phyloP scores from a whole-genome alignment of 1,140 invertebrate genomes.

The Drosophila pachea region DNA sequence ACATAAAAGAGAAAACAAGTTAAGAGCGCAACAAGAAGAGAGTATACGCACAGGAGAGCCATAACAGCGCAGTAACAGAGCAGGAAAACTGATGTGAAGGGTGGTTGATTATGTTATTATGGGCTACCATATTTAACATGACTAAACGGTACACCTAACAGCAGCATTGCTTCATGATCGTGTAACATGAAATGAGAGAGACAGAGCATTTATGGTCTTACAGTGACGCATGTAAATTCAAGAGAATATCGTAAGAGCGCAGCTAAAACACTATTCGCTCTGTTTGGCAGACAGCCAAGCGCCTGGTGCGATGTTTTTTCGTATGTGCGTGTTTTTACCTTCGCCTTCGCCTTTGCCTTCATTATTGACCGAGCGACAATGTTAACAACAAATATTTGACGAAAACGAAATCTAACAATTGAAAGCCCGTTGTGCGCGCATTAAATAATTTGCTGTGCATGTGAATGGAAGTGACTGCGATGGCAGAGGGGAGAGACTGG shows the following conservation, averaged over 20 bases:
- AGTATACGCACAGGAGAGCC: neutral
- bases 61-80: neutral
- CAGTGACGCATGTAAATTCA: neutral
- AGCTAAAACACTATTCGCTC: neutral
- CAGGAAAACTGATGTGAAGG: neutral
- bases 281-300: slow-evolving; percentile 37
- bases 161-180: slow-evolving; percentile 9
- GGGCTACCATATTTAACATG: neutral
- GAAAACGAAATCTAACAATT: slow-evolving; percentile 53
- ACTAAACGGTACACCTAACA: neutral
- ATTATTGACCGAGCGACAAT: slow-evolving; percentile 44
- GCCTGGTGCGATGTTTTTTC: slow-evolving; percentile 36
- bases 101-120: slow-evolving; percentile 3
- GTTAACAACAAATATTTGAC: slow-evolving; percentile 54
- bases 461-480: neutral
- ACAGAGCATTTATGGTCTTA: neutral
- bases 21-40: slow-evolving; percentile 12
- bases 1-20: neutral
- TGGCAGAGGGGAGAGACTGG: neutral
- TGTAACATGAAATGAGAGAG: slow-evolving; percentile 9
- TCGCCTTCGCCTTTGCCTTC: slow-evolving; percentile 44
- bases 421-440: slow-evolving; percentile 30
- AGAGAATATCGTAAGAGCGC: slow-evolving; percentile 6
- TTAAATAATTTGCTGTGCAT: slow-evolving; percentile 40
- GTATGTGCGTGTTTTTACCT: slow-evolving; percentile 31